Conservation (phyloP, 2,113 vertebrate species). For the Equus quagga region DNA sequence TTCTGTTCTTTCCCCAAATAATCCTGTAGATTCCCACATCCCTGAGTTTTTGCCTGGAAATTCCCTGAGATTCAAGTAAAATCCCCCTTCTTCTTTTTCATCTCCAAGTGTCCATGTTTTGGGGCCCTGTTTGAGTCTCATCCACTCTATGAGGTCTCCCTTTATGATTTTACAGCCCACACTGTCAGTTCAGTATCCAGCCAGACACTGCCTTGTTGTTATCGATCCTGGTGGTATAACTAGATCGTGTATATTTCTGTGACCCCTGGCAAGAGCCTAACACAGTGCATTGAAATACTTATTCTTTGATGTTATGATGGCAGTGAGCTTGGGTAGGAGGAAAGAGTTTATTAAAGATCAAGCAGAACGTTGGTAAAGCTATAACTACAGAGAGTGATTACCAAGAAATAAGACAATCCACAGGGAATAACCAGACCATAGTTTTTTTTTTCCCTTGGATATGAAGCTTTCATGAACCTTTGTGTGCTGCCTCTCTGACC, state of each 20-base stretch:
- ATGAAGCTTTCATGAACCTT: accelerated
- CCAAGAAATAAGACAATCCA: not conserved
- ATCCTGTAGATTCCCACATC: not conserved
- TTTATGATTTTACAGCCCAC: accelerated
- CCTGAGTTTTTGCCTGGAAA: not conserved
- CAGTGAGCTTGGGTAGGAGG: not conserved
- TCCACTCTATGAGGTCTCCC: not conserved
- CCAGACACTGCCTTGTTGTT: not conserved
- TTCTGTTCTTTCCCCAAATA: not conserved
- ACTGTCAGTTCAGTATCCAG: accelerated
- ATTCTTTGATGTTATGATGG: not conserved
- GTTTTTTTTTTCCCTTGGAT: not conserved
- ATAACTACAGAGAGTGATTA: not conserved
- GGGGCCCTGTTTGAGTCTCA: not conserved
- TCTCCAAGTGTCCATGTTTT: not conserved
- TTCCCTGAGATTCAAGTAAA: not conserved
- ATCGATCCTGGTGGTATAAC: not conserved
- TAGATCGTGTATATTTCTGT: not conserved
- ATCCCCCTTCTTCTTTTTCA: not conserved
- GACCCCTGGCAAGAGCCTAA: not conserved
- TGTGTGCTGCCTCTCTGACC: not conserved
- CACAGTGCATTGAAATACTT: accelerated
- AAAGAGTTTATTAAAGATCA: not conserved
- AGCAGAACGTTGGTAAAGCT: not conserved
- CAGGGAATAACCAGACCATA: not conserved